Base-by-base conservation (phyloP, 2,797 vertebrate genomes). In the Chaetodon trifasciatus region DNA sequence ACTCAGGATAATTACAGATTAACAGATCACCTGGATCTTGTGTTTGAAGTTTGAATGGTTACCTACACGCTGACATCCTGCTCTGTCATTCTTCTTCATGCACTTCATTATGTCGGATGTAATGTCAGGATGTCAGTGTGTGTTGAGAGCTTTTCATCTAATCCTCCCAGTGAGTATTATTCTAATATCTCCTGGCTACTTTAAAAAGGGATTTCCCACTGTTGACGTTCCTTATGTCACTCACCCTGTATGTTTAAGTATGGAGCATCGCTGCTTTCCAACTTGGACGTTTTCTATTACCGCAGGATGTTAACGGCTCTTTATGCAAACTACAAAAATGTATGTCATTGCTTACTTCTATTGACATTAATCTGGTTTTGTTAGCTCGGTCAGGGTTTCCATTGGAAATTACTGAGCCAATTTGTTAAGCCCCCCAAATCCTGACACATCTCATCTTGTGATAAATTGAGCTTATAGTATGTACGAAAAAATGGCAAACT, bases 31-130 rank as follows among this genome's bases (percentile, higher is more conserved):
- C 68, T 58, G 42, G 39, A 39, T 75, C 10, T 52, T 8, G 7
- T 64, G 73, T 78, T 79, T 82, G 73, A 83, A 60, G 78, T 87
- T 40, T 61, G 58, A 70, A 40, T 39, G 21, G 24, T 60, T 70
- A 24, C 53, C 72, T 56, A 1, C 8, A 46, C 6, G 8, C 61
- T 37, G 66, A 77, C 82, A 69, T 87, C 84, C 86, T 84, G 82
- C 46, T 68, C 73, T 49, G 37, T 72, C 52, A n/a, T n/a, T 75
- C 53, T 23, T 52, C 50, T 23, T 24, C 19, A 58, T 64, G 40
- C 60, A 19, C 9, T 47, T 71, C 58, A 73, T 78, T 70, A 13
- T 78, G 40, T 50, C 53, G 64, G 40, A 58, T 76, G 13, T 69
- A 44, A 65, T 42, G 62, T 35, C 50, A 71, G 76, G 79, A 71